A percentile compares a stretch with the other conserved stretches of the same genome.
Conservation (phyloP, 2,888 invertebrate species). For the Caenorhabditis sulstoni region DNA sequence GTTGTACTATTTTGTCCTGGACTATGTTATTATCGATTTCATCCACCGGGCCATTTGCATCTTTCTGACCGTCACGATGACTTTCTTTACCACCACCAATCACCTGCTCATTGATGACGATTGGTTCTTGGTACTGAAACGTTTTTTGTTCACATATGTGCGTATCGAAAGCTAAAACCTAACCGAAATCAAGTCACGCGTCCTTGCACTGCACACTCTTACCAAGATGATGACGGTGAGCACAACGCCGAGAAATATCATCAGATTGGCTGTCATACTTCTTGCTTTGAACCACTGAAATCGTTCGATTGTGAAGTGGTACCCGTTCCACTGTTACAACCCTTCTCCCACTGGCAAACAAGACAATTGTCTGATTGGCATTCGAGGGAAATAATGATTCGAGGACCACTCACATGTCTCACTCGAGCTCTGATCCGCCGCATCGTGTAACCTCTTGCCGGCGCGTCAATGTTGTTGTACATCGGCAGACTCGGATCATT, state of each 20-base stretch:
- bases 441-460: conserved; percentile 23
- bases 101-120: conserved; percentile 41
- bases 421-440: conserved; percentile 40
- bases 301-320: neutral
- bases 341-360: neutral
- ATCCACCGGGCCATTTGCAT: neutral
- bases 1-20: conserved; percentile 11
- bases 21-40: conserved; percentile 18
- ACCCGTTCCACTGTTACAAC: neutral
- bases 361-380: neutral
- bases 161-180: too few species aligned
- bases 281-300: conserved; percentile 47
- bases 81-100: conserved; percentile 21
- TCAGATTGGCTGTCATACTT: conserved; percentile 10
- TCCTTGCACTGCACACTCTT: neutral
- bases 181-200: neutral
- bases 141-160: too few species aligned
- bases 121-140: conserved; percentile 23
- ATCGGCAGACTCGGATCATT: conserved; percentile 47
- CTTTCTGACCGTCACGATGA: neutral
- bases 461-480: conserved; percentile 27
- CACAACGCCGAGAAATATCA: neutral
- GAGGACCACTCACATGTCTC: conserved; percentile 32
- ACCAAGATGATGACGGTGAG: conserved; percentile 1
- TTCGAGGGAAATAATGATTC: neutral